Evolutionary conservation across 2,113 vertebrate genomes (phyloP), one percentile per base, ranked within the genome.

Genomic region (Promerops cafer): DNA sequence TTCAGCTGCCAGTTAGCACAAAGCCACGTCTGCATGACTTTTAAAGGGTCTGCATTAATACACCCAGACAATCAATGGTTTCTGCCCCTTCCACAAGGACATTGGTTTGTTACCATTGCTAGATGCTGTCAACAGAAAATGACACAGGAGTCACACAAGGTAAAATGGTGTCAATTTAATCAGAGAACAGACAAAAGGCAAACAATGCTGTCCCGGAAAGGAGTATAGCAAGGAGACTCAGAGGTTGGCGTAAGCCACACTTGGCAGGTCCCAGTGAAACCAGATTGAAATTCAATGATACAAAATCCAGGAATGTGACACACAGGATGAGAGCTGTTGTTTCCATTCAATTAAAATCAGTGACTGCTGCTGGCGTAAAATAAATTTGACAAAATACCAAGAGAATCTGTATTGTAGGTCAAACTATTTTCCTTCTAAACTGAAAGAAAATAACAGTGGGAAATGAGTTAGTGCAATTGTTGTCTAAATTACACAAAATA

Each of bases 151-250:
- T 97, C 96, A 94, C 96, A 96, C 96, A 97, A 98, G 97, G 96
- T 97, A 98, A 98, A 98, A 97, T 95, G 97, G 96, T 98, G 97
- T 98, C 98, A 98, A 96, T 98, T 98, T 98, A 98, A 98, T 98
- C 97, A 98, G 96, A 96, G 87, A 98, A 91, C 95, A 97, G 96
- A 98, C 95, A 97, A 97, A 98, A 97, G 76, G 94, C 96, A 98
- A 98, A 98, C 97, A 98, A 96, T 94, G 85, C 94, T 94, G 74
- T 88, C 65, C 90, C 72, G 95, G 93, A 97, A 81, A 95, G 39
- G 89, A 97, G 66, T 94, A 54, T 86, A 96, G 94, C 97, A 98
- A 98, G 97, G 97, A 97, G 95, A 98, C 93, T 95, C 93, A 95
- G 95, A 98, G 97, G 96, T 82, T 98, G 96, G 83, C 31, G 8